These are phyloP conservation scores for Uromys caudimaculatus DNA, from an alignment of 2,797 vertebrate species.

Conservation along the genomic window DNA sequence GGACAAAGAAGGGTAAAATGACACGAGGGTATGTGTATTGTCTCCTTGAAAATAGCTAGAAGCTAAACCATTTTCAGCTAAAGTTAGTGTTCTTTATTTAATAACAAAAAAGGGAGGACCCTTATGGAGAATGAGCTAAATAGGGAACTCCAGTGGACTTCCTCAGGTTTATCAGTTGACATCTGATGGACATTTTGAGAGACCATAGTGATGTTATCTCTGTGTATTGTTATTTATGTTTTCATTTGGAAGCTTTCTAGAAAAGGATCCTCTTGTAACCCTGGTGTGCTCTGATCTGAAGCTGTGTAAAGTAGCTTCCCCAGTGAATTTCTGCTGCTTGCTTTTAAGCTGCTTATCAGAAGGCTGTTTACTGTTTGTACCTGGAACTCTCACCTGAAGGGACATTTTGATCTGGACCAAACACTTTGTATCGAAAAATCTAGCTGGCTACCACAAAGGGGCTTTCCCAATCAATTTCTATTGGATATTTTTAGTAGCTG, in stretches of 20 bases:
- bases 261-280: background rate
- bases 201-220: background rate
- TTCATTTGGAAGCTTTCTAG: background rate
- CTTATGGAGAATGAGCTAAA: background rate
- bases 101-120: background rate
- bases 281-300: background rate
- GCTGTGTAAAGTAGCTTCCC: background rate
- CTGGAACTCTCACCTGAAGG: background rate
- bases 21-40: background rate
- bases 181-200: background rate
- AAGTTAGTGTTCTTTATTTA: background rate
- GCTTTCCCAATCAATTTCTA: background rate
- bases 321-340: background rate
- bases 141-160: background rate
- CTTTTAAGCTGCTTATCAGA: background rate
- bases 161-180: background rate
- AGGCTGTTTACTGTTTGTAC: background rate
- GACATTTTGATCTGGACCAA: background rate
- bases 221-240: background rate
- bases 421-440: background rate
- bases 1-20: background rate
- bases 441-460: background rate
- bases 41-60: background rate
- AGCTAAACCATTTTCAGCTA: background rate
- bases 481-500: background rate